Conservation (phyloP, 30 jellyfish, hydroid and myxozoan genomes). For the Turritopsis rubra region DNA sequence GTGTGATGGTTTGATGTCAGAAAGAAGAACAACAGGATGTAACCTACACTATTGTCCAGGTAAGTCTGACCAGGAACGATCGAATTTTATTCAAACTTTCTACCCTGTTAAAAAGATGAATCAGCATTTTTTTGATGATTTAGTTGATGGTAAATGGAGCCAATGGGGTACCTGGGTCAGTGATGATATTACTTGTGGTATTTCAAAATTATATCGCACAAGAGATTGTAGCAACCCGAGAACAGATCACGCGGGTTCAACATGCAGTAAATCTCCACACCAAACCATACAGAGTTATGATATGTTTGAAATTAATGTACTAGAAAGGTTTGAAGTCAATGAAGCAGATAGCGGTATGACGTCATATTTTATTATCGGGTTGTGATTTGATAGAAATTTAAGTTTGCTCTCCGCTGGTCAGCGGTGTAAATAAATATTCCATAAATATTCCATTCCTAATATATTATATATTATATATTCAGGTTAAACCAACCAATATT, state of each 20-base stretch:
- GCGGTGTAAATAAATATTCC: no score
- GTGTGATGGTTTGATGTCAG: background rate
- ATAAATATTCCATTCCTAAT: no score
- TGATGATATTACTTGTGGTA: background rate
- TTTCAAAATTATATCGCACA: background rate
- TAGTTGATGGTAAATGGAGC: background rate
- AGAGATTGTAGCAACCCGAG: background rate
- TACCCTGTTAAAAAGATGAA: no score
- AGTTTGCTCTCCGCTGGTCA: no score
- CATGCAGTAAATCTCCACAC: background rate
- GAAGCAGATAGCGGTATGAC: background rate
- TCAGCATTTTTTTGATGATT: background rate
- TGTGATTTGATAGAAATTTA: no score
- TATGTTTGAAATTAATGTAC: background rate
- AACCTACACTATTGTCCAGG: background rate
- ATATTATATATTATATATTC: no score
- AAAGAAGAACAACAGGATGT: background rate
- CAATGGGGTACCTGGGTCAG: background rate
- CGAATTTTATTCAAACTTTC: no score
- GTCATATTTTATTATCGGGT: no score
- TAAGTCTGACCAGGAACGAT: background rate
- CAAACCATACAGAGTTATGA: background rate
- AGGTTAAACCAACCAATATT: no score
- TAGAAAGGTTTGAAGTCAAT: background rate
- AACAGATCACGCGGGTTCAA: background rate